Evolutionary conservation across 2,888 invertebrate genomes (phyloP), one percentile per base, ranked within the genome.

Genomic region (Poecilobothrus nobilitatus): DNA sequence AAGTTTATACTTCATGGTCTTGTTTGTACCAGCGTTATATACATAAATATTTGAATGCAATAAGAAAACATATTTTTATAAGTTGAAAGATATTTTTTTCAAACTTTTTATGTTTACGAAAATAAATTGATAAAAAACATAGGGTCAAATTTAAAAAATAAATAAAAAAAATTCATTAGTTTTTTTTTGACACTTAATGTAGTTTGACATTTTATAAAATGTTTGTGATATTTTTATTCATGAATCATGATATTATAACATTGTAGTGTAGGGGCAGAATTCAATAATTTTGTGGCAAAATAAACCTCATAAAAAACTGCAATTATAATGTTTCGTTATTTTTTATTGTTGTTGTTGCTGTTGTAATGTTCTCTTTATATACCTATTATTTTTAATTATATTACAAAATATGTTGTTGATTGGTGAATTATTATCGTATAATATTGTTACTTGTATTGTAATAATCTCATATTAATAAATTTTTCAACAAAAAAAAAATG

Each of bases 381-480:
- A 37, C 8, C 37, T 37, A 37, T 8, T 37, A 37, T 37, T 12
- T 12, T 37, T 37, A 37, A 37, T 37, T 37, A 10, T 37, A 37
- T 37, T 37, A 37, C 37, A 37, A 37, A 37, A 10, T 10, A 10
- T 37, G 37, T 53, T 53, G 53, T 53, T 53, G 53, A 53, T 18
- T 53, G 53, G 53, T 53, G 53, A 53, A 53, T 53, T 53, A 53
- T 53, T 53, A 53, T 53, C n/a, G n/a, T 53, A 53, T 53, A 53
- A 53, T 53, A 6, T 53, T n/a, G 53, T 53, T 27, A 27, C 27
- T 27, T 27, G 27, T 27, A 27, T 27, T 18, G 53, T 53, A 53
- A 53, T 53, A 53, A 53, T 53, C 53, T 18, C 6, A n/a, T 53
- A 18, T 27, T 53, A 53, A 53, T 53, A 53, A 53, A 53, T 53